phyloP scores from a whole-genome alignment of 2,113 vertebrate genomes.

The Narcine bancroftii region DNA sequence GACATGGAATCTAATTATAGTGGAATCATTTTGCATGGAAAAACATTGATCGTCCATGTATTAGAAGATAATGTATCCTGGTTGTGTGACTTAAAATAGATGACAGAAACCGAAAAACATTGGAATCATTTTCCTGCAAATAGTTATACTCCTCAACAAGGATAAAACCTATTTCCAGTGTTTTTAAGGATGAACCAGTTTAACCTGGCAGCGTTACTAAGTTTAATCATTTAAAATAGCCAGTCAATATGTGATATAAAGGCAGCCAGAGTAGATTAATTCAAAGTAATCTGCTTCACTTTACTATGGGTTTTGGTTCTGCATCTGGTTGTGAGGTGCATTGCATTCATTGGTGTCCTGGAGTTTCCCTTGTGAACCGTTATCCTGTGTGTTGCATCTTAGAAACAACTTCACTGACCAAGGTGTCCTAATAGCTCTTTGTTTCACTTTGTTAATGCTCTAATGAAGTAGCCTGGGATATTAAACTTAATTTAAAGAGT shows the following conservation, averaged over 20 bases:
- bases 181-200: neutral
- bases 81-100: neutral
- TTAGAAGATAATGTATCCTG: neutral
- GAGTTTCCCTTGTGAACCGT: neutral
- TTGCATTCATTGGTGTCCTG: neutral
- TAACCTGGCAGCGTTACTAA: neutral
- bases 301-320: neutral
- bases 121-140: neutral
- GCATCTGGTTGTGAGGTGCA: neutral
- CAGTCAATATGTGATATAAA: neutral
- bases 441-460: neutral
- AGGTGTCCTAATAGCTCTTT: no score
- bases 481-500: neutral
- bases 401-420: neutral
- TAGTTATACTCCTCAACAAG: neutral
- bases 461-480: neutral
- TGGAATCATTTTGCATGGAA: neutral
- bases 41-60: neutral
- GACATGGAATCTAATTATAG: neutral
- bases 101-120: neutral
- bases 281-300: neutral
- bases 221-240: neutral
- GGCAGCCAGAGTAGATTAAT: neutral
- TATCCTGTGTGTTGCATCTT: neutral
- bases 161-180: neutral